Conservation (phyloP, 2,888 invertebrate species). For the Eristalis arbustorum region DNA sequence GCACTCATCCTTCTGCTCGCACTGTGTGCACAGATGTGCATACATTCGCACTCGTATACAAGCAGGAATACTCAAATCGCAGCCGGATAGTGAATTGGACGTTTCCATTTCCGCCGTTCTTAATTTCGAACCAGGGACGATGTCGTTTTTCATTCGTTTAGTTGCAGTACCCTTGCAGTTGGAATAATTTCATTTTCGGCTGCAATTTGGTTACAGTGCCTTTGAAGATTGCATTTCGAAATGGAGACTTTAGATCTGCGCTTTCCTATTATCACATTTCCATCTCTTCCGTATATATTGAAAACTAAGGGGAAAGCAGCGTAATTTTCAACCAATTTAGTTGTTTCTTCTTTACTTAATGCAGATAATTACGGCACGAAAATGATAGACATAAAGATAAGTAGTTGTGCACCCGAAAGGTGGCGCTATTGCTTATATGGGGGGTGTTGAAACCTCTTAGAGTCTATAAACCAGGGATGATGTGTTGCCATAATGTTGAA, state of each 20-base stretch:
- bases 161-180: not conserved
- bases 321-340: too few species aligned
- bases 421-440: too few species aligned
- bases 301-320: too few species aligned
- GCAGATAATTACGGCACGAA: too few species aligned
- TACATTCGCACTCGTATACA: not conserved
- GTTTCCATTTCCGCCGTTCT: constrained; percentile 62
- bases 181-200: constrained; percentile 37
- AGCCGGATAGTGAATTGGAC: constrained; percentile 51
- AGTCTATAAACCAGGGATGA: too few species aligned
- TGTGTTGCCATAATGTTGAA: too few species aligned
- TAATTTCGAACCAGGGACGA: constrained; percentile 48
- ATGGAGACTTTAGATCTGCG: constrained; percentile 17
- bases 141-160: constrained; percentile 15
- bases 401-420: too few species aligned
- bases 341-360: too few species aligned
- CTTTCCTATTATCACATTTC: constrained; percentile 30
- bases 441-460: too few species aligned
- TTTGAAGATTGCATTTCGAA: constrained; percentile 35
- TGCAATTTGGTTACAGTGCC: constrained; percentile 25
- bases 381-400: too few species aligned
- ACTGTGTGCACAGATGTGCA: not conserved
- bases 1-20: not conserved
- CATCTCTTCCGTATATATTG: too few species aligned
- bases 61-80: not conserved